Conservation (phyloP, 2,797 vertebrate genomes). For the Babyrousa celebensis region DNA sequence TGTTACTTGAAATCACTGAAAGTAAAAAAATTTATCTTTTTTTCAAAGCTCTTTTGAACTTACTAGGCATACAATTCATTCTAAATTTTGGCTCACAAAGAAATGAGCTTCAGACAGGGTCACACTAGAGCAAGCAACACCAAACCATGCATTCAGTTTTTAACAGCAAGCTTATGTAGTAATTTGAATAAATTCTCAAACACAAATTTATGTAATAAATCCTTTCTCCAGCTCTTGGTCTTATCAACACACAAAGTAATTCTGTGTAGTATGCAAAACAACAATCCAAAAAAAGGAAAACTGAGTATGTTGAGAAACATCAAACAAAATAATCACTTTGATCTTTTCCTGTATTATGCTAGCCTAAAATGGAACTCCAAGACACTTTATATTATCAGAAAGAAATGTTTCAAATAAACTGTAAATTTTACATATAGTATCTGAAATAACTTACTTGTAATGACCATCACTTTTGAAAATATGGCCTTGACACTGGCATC, state of each 20-base stretch:
- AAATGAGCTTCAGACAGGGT: constrained; percentile 13
- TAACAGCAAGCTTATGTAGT: background rate
- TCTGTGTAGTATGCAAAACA: background rate
- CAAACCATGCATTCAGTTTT: constrained; percentile 38
- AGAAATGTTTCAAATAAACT: constrained; percentile 43
- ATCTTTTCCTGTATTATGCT: constrained; percentile 38
- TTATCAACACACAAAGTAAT: background rate
- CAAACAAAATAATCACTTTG: background rate
- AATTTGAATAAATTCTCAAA: constrained; percentile 43
- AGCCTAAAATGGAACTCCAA: constrained; percentile 41
- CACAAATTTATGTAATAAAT: constrained; percentile 57
- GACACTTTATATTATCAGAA: constrained; percentile 10
- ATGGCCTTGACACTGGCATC: constrained; percentile 98
- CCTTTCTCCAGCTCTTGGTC: constrained; percentile 3
- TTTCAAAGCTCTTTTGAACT: constrained; percentile 11
- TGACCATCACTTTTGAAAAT: constrained; percentile 99
- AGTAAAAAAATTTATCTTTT: constrained; percentile 15
- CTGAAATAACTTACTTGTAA: constrained; percentile 96
- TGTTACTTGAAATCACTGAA: constrained; percentile 23
- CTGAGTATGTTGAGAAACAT: background rate
- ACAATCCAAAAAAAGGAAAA: constrained; percentile 18
- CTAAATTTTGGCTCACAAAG: constrained; percentile 28
- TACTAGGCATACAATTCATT: constrained; percentile 30
- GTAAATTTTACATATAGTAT: constrained; percentile 57
- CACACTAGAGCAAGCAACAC: constrained; percentile 6